Evolutionary conservation across 2,888 invertebrate genomes (phyloP), one percentile per base, ranked within the genome.

Genomic region (Mimachlamys varia): DNA sequence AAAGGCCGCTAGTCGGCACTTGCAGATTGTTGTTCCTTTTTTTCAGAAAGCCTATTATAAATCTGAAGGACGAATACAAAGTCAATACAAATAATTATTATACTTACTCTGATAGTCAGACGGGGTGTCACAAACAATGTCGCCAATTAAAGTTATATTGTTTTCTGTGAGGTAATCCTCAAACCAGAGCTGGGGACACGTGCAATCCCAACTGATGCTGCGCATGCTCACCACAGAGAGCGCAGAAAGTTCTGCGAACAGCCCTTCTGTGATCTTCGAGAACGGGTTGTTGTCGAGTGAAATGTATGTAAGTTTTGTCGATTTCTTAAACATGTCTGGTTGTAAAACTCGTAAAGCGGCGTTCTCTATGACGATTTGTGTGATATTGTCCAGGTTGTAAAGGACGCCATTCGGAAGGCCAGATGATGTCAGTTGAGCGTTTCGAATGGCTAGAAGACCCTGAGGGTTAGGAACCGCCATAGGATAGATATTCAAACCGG

Each of bases 151-250:
- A 0, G 91, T 91, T 27, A 94, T 91, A 90, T 93, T 93, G 90
- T 93, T 94, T 22, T 87, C 62, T 0, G 50, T 50, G 0, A 92
- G 87, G 91, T 91, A 92, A 1, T 88, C 87, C 12, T 93, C 89
- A 87, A 93, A 93, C 94, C 94, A 94, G 19, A 92, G 88, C 76
- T 93, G 89, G 4, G 88, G 89, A 89, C 94, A 94, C 12, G 92
- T 91, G 87, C 94, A 94, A 7, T 88, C 87, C 94, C 94, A 94
- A 87, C 91, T 87, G 27, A 94, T 92, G 89, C 92, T 91, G 87
- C 90, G 89, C 10, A 93, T 87, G 10, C 50, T 87, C 27, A 94
- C 92, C 15, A 91, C 92, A 3, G 91, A 89, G 87, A 94, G 90
- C 0, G 91, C 90, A 50, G 91, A 88, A 27, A 93, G 89, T n/a